Evolutionary conservation across 2,888 invertebrate genomes (phyloP).

Genomic region (Latheticus oryzae): DNA sequence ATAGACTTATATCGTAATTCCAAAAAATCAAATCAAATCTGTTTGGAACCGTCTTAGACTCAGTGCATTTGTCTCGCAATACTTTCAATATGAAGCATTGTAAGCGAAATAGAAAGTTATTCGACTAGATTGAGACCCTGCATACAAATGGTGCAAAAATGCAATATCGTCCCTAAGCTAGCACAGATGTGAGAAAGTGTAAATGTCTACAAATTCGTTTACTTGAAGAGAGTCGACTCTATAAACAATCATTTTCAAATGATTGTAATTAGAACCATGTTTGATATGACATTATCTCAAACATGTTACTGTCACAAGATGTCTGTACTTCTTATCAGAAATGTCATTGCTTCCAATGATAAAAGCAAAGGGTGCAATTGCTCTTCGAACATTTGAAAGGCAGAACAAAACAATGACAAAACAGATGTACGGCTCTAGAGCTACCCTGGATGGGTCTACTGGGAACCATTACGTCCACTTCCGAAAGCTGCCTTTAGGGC

Average conservation of each 20-base stretch:
- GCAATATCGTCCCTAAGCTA: slow-evolving; percentile 23
- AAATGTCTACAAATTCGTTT: slow-evolving; percentile 3
- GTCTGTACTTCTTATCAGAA: slow-evolving; percentile 23
- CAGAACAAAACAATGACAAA: slow-evolving; percentile 58
- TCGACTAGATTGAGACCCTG: slow-evolving; percentile 27
- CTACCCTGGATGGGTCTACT: slow-evolving; percentile 58
- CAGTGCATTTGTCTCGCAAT: no score
- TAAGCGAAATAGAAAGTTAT: slow-evolving; percentile 27
- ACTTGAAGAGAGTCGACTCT: no score
- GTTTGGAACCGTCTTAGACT: no score
- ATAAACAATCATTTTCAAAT: no score
- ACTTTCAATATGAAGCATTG: slow-evolving; percentile 26
- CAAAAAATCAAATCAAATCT: no score
- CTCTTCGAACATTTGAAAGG: slow-evolving; percentile 26
- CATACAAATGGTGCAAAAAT: slow-evolving; percentile 38
- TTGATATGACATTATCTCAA: slow-evolving; percentile 20
- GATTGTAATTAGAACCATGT: slow-evolving; percentile 19
- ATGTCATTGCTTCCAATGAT: slow-evolving; percentile 6
- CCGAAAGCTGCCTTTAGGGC: slow-evolving; percentile 58
- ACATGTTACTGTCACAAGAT: slow-evolving; percentile 9
- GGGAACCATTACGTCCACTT: slow-evolving; percentile 64
- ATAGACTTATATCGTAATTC: no score
- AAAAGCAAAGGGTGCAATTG: slow-evolving; percentile 12
- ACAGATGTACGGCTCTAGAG: slow-evolving; percentile 55
- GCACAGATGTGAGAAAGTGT: slow-evolving; percentile 31